Evolutionary conservation across 2,113 vertebrate genomes (phyloP), one percentile per base, ranked within the genome.

Genomic region (Sceloporus undulatus): DNA sequence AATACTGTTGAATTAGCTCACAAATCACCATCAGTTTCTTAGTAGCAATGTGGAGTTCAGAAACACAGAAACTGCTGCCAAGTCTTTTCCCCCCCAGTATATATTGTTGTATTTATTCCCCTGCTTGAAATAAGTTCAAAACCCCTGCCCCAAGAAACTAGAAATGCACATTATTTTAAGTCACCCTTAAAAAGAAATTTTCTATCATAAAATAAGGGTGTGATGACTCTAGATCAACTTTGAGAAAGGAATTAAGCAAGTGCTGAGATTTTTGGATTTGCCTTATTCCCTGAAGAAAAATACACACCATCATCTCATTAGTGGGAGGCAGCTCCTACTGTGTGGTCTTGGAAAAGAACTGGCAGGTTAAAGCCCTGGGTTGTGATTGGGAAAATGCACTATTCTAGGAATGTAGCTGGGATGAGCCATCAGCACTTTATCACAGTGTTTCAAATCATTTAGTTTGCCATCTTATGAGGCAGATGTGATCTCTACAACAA

Each of bases 301-400:
- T 9, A 48, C 18, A 29, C 18, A 27, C 34, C 10, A 62, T 48
- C 3, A 21, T 34, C 19, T 66, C 38, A 68, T 54, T 66, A 76
- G 52, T 77, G 59, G 56, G 80, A 83, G 59, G 40, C n/a, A 82
- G 27, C 40, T 14, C 27, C 38, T 10, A 16, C 29, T 77, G 71
- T 82, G 87, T 77, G 59, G 71, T 87, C 79, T 21, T 87, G 21
- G 59, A 54, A 76, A 82, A 75, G 40, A 82, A 76, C 29, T 52
- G 71, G 80, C 42, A 77, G 62, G 87, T 77, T 56, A 83, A 83
- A 77, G 40, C 42, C 18, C 42, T 62, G 16, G 8, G 16, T 25
- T 76, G 21, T 5, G 74, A 77, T 10, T 70, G 21, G 42, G 65
- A 88, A 23, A 68, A 83, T 19, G 27, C 29, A 56, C 21, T 54